Base-by-base conservation (phyloP, 2,888 invertebrate genomes). In the Atherix ibis region DNA sequence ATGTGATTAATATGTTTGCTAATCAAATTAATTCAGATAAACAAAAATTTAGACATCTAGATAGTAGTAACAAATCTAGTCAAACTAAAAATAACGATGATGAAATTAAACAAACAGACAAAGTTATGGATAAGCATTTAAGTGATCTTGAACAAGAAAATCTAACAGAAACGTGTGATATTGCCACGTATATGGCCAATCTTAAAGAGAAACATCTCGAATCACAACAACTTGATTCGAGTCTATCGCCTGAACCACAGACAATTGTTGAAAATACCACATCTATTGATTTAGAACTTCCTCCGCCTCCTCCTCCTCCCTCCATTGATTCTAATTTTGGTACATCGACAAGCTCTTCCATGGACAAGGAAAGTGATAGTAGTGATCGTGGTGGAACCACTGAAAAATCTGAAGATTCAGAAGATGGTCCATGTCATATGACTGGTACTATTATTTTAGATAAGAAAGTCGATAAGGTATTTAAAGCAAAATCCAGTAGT, bases 161-260 rank as follows among this genome's bases (percentile, higher is more conserved):
- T 42, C 51, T 53, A 12, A 57, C 53, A 5, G 52, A 50, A 15
- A 58, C 57, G 9, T 59, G 54, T 39, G 60, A 62, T 44, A 62
- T 62, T 35, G 61, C 51, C 22, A 52, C 56, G 32, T 62, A 61
- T 30, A 62, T 62, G 62, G 61, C 58, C 25, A 59, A 60, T 38
- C 45, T 62, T 9, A 54, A 58, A 12, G 60, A 61, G 37, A 58
- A 60, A 38, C 48, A 59, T 12, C 47, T 59, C 8, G 59, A 61
- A 41, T 49, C 53, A 0, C 47, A 52, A 19, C 55, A 56, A 16
- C 29, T 33, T 54, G 58, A 59, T 35, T 59, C 58, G 2, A 58
- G 58, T 33, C 44, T 59, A 2, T 59, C 58, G 12, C 58, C 58
- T 1, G 58, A 59, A 31, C 58, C 58, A 0, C 58, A 58, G 36